Percentiles rank a stretch among this genome's conserved stretches.
These are phyloP conservation scores for Orientallactaga bullata DNA, from an alignment of 2,113 vertebrate species.

Conservation along the genomic window DNA sequence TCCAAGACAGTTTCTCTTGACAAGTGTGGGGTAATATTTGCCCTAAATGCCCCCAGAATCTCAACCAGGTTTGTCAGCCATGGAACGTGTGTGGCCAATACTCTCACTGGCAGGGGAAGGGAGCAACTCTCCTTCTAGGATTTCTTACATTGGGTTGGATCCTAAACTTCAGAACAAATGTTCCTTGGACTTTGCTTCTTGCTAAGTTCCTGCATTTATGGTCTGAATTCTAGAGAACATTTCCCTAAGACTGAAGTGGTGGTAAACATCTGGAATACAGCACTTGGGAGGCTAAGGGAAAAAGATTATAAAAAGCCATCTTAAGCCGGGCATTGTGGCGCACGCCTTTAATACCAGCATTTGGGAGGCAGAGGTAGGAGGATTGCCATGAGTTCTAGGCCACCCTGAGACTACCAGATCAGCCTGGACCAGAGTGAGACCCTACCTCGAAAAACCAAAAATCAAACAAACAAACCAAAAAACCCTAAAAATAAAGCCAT, in stretches of 20 bases:
- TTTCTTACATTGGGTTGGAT: accelerated
- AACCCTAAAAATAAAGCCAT: no score
- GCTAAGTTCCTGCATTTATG: not conserved
- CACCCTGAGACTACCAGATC: no score
- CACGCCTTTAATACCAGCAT: no score
- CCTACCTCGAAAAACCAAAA: no score
- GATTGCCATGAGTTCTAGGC: no score
- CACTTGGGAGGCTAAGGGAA: not conserved
- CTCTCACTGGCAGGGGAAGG: no score
- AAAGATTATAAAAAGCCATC: not conserved
- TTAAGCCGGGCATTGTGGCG: no score
- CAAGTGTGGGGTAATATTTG: not conserved
- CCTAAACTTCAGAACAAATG: not conserved
- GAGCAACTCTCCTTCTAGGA: not conserved
- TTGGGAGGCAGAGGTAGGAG: no score
- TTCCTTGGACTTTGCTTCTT: not conserved
- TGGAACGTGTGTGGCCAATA: not conserved
- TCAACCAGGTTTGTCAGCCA: not conserved
- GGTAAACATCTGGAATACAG: not conserved
- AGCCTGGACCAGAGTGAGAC: no score
- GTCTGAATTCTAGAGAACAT: not conserved
- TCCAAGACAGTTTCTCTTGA: not conserved
- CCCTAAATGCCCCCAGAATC: not conserved
- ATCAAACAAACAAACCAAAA: no score
- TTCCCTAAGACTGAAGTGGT: not conserved